Evolutionary conservation across 2,888 invertebrate genomes (phyloP), one percentile per base, ranked within the genome.

Genomic region (Heteropelma amictum): DNA sequence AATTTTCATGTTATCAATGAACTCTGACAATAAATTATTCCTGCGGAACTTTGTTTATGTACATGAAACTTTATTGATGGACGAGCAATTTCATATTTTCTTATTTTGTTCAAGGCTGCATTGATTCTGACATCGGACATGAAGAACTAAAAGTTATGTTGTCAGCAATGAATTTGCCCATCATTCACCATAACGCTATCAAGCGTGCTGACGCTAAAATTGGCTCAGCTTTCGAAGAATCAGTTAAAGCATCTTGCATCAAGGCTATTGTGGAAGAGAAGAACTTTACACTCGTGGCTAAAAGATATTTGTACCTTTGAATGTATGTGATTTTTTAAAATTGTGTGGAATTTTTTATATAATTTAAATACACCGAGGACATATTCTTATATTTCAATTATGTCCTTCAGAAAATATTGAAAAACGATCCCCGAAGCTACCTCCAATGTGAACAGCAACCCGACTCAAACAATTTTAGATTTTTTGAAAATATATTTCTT

Each of bases 71-170:
- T 23, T 47, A 14, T 49, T 49, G 38, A 42, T 60, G 45, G 28
- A 45, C 45, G 30, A 45, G 60, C 60, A 19, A 60, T 60, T 60
- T 60, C 60, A 28, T 45, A 45, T 60, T 60, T 28, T 42, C 14
- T 60, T 19, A 60, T 35, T 51, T 35, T 49, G 28, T 69, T 69
- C 51, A 21, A 71, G 71, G 71, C 47, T 76, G 76, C 28, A 63
- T 76, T 51, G 67, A 72, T 64, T 67, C 67, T 28, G 76, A 67
- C 7, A 45, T 72, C 38, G 71, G 76, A 19, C 76, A 76, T 51
- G 76, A 76, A 47, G 67, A 71, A 49, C 30, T 72, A 14, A 76
- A 76, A 28, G 40, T 33, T 19, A 56, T 64, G 8, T 47, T 71
- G n/a, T 65, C 69, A 23, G 49, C 65, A 14, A 45, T 69, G 64